These are phyloP conservation scores for Pomacea maculata DNA, from an alignment of 1,140 invertebrate genomes.

Conservation along the genomic window DNA sequence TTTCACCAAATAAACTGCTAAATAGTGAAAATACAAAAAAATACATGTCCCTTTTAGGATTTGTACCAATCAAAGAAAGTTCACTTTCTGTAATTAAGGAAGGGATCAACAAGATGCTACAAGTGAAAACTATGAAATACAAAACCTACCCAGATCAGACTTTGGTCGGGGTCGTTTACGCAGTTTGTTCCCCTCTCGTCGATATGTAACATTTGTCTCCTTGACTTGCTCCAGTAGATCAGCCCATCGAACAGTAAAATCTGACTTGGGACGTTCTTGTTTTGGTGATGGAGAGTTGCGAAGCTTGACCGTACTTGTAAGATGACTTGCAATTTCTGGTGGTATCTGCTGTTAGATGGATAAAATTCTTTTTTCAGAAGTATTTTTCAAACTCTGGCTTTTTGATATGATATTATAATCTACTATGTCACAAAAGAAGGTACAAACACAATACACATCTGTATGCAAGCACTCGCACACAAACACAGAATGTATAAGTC, in stretches of 20 bases:
- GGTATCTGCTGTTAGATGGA: slow-evolving; percentile 9
- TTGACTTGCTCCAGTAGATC: slow-evolving; percentile 45
- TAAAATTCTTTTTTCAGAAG: too few relatives aligned
- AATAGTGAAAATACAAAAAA: too few relatives aligned
- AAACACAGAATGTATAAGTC: too few relatives aligned
- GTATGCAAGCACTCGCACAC: too few relatives aligned
- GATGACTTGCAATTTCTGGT: slow-evolving; percentile 12
- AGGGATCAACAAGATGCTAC: neutral
- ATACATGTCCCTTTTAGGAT: too few relatives aligned
- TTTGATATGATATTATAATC: too few relatives aligned
- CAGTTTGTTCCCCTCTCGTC: slow-evolving; percentile 24
- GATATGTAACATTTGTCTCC: slow-evolving; percentile 30
- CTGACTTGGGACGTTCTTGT: slow-evolving; percentile 54
- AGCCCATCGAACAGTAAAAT: slow-evolving; percentile 55
- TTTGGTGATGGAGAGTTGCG: slow-evolving; percentile 48
- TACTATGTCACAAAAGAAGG: too few relatives aligned
- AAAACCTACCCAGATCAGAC: slow-evolving; percentile 50
- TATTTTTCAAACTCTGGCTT: too few relatives aligned
- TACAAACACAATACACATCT: too few relatives aligned
- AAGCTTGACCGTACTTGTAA: slow-evolving; percentile 31
- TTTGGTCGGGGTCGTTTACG: slow-evolving; percentile 43
- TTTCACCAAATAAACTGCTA: too few relatives aligned
- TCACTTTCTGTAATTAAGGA: neutral
- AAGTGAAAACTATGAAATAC: neutral
- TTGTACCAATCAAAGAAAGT: too few relatives aligned